Base-by-base conservation (phyloP, 1,140 invertebrate species). In the Tachypleus tridentatus region DNA sequence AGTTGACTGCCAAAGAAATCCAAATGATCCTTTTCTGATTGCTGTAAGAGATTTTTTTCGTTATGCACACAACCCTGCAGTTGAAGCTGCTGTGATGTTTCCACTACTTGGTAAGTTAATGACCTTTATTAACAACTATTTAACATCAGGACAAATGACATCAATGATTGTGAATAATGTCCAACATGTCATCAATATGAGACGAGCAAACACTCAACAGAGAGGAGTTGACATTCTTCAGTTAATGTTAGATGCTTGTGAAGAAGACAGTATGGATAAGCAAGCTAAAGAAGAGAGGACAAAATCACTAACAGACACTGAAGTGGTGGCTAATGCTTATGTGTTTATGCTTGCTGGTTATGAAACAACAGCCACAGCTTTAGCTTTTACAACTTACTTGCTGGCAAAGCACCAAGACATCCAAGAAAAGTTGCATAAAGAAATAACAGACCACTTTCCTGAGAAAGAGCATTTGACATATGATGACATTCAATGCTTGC, bases 321-420 rank as follows among this genome's bases (percentile, higher is more conserved):
- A 77, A 63, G 70, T 80, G 7, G 58, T 74, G 5, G 74, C 71
- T 4, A 74, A 77, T 56, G 63, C 72, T 5, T 29, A 76, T 47
- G 11, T 79, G 3, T 79, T 81, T 64, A 7, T 74, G 54, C 61
- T 80, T 54, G 81, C 77, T 62, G 79, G 79, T 7, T 80, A 76
- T 64, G 79, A 81, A 54, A 81, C 80, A 0, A 80, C 77, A 7
- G 70, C 75, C 4, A 77, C 66, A 0, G 73, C 75, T 29, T 61
- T 82, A 48, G 69, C 76, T 2, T 78, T 75, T 61, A 66, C 73
- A 47, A 65, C 74, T 5, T 80, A 76, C 63, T 56, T 71, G 5
- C 63, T 81, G 49, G 76, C 80, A 5, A 71, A 72, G 49, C 65
- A 81, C 69, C 74, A 67, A n/a, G 74, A 80, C 4, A 66, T 73